Evolutionary conservation across 2,888 invertebrate genomes (phyloP).

Genomic region (Patella depressa): DNA sequence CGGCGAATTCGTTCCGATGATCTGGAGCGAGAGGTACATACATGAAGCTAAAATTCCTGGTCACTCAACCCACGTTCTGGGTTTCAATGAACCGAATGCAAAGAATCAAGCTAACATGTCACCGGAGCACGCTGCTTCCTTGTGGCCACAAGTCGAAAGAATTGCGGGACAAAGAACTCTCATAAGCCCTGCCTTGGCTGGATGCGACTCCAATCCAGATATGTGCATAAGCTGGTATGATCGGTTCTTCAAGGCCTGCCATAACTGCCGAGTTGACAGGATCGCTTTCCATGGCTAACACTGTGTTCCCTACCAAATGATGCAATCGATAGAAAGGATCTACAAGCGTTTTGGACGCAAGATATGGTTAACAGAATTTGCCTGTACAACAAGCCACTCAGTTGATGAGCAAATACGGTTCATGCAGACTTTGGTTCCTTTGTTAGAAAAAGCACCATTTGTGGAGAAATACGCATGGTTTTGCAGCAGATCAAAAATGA

Average conservation of each 20-base stretch:
- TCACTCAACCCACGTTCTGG: neutral
- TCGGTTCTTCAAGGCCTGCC: constrained; percentile 15
- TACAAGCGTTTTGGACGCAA: constrained; percentile 24
- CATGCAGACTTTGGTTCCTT: constrained; percentile 29
- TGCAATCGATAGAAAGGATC: constrained; percentile 15
- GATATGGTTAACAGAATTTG: constrained; percentile 36
- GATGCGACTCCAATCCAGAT: neutral
- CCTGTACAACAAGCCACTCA: constrained; percentile 19
- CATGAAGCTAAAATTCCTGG: neutral
- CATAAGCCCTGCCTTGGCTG: constrained; percentile 15
- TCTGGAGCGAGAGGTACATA: neutral
- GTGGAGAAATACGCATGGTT: constrained; percentile 35
- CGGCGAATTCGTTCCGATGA: constrained; percentile 21
- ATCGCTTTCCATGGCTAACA: constrained; percentile 17
- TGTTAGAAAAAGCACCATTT: constrained; percentile 30
- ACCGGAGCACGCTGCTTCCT: constrained; percentile 11
- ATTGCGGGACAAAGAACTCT: neutral
- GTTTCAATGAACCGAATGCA: constrained; percentile 22
- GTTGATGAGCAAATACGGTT: constrained; percentile 20
- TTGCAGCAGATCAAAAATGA: constrained; percentile 17
- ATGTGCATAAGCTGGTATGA: constrained; percentile 14
- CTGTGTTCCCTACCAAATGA: constrained; percentile 9
- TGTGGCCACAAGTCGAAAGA: neutral
- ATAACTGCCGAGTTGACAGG: constrained; percentile 10
- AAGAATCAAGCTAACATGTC: constrained; percentile 13